These are phyloP conservation scores for Lysandra coridon DNA, from an alignment of 2,888 invertebrate species.

Conservation along the genomic window DNA sequence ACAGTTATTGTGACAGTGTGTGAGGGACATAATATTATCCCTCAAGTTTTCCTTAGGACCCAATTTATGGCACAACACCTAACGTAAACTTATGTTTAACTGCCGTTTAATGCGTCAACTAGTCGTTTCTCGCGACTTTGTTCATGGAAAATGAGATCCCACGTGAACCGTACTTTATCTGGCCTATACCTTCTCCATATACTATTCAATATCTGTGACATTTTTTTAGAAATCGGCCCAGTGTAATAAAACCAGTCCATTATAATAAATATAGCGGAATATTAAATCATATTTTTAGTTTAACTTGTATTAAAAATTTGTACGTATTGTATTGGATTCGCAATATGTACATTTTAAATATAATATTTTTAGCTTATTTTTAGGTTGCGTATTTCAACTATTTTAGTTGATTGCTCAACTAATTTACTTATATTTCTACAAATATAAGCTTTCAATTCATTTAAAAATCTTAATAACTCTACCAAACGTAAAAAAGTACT, in stretches of 20 bases:
- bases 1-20: neutral
- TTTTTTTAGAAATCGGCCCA: neutral
- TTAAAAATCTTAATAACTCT: too few relatives aligned
- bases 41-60: conserved; percentile 1
- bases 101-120: neutral
- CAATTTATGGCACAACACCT: neutral
- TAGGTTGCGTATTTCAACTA: neutral
- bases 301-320: neutral
- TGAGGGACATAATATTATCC: neutral
- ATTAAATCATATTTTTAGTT: neutral
- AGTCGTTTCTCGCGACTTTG: neutral
- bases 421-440: too few relatives aligned
- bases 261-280: neutral
- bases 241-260: neutral
- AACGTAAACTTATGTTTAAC: neutral
- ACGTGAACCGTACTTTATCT: neutral
- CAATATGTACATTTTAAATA: neutral
- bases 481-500: too few relatives aligned
- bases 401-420: too few relatives aligned
- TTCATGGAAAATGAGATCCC: neutral
- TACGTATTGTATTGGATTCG: neutral
- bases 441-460: too few relatives aligned
- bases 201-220: too few relatives aligned
- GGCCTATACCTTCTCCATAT: too few relatives aligned
- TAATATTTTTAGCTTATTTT: neutral